phyloP scores from a whole-genome alignment of 1,140 invertebrate species.

The Drosophila kepulauana region DNA sequence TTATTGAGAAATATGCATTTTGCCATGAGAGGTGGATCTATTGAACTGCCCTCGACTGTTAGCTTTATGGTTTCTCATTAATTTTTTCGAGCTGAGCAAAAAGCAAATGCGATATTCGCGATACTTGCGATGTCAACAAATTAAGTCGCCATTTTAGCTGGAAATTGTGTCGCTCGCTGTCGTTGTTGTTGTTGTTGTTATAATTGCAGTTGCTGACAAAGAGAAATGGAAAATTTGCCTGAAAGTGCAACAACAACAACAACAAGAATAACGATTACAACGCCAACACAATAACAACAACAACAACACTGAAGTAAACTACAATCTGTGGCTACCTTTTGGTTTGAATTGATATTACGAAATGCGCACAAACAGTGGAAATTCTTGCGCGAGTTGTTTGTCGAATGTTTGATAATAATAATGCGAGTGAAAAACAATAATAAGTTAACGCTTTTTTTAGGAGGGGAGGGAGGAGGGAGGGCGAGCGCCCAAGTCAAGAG shows the following conservation, averaged over 20 bases:
- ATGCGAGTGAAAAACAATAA: slow-evolving; percentile 37
- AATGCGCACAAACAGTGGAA: slow-evolving; percentile 53
- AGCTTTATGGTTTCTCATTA: slow-evolving; percentile 56
- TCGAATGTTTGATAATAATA: slow-evolving; percentile 56
- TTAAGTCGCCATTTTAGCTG: slow-evolving; percentile 69
- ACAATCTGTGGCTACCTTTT: slow-evolving; percentile 40
- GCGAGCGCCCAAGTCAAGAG: slow-evolving; percentile 37
- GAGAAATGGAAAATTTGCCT: slow-evolving; percentile 49
- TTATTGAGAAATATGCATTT: not conserved
- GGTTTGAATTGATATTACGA: slow-evolving; percentile 62
- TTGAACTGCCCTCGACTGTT: slow-evolving; percentile 29
- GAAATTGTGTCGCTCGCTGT: slow-evolving; percentile 66
- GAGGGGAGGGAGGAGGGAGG: not conserved
- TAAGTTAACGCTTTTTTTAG: slow-evolving; percentile 23
- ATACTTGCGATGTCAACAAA: slow-evolving; percentile 70
- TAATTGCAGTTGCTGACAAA: slow-evolving; percentile 44
- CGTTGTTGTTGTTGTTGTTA: slow-evolving; percentile 30
- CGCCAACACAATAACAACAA: slow-evolving; percentile 1
- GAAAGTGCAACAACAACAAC: slow-evolving; percentile 28
- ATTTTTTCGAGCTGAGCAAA: slow-evolving; percentile 54
- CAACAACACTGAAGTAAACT: slow-evolving; percentile 11
- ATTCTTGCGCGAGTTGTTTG: slow-evolving; percentile 43
- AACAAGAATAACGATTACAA: not conserved
- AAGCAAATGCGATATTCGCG: slow-evolving; percentile 51
- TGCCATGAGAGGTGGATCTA: not conserved